Conservation (phyloP, 2,888 invertebrate genomes). For the Ochropleura plecta region DNA sequence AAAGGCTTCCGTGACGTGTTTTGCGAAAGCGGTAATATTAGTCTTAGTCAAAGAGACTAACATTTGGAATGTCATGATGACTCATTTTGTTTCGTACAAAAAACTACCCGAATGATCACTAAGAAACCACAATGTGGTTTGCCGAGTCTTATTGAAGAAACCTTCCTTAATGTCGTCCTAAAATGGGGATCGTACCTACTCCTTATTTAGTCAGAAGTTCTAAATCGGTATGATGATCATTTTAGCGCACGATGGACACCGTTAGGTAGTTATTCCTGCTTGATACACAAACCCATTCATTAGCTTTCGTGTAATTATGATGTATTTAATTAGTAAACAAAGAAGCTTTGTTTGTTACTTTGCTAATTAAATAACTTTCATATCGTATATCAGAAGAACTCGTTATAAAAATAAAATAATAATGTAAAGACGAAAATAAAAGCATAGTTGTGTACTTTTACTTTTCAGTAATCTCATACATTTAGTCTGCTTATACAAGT, state of each 20-base stretch:
- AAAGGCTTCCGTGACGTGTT: background rate
- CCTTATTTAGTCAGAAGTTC: slow-evolving; percentile 62
- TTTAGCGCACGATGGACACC: slow-evolving; percentile 44
- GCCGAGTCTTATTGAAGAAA: slow-evolving; percentile 1
- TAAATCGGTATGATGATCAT: slow-evolving; percentile 57
- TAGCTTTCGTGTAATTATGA: slow-evolving; percentile 21
- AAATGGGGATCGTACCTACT: slow-evolving; percentile 38
- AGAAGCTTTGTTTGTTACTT: background rate
- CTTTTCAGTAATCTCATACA: background rate
- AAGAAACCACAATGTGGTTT: slow-evolving; percentile 15
- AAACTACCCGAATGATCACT: background rate
- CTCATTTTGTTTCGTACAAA: slow-evolving; percentile 21
- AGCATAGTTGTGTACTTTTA: background rate
- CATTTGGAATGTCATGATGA: slow-evolving; percentile 16
- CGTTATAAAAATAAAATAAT: background rate
- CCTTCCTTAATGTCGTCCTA: slow-evolving; percentile 37
- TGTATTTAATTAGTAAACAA: slow-evolving; percentile 18
- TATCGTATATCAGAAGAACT: background rate
- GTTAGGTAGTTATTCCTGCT: slow-evolving; percentile 32
- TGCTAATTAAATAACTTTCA: background rate
- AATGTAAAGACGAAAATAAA: background rate
- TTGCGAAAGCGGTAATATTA: slow-evolving; percentile 28
- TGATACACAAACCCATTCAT: slow-evolving; percentile 44
- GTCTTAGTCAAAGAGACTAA: slow-evolving; percentile 27
- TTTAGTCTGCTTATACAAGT: background rate